Base-by-base conservation (phyloP, 2,888 invertebrate genomes). In the Monoplex corrugatus region DNA sequence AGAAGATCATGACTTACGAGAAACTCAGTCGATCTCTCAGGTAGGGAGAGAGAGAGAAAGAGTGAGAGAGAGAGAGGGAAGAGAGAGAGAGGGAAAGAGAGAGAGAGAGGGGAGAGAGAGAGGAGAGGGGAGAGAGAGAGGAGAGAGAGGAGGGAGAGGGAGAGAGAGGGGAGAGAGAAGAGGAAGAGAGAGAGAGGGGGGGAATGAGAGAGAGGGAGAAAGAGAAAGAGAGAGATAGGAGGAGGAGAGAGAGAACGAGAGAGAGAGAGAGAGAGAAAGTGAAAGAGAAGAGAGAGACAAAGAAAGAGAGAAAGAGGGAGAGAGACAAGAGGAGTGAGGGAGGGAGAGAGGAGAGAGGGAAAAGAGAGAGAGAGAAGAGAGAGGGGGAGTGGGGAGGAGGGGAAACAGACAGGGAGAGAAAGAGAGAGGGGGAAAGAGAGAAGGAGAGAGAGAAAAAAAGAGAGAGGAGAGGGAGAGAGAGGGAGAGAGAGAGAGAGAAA, bases 11-110 rank as follows among this genome's bases (percentile, higher is more conserved):
- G 98, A 98, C 98, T 78, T 98, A 98, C 95, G 98, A 98, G 96
- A 98, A 98, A 96, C 97, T 98, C 94, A 98, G 98, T 96, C 96
- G 98, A 91, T 98, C 98, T 32, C 98, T 98, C 98, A 97, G 98
- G 97, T 97, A 0, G 35, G 75, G 75, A 72, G 44, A 83, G 44
- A 83, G n/a, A 86, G 68, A 86, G 35, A 16, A 16, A 68, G 68
- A 38, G 43, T n/a, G 68, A 28, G 57, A 35, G 50, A 50, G 32
- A 35, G 57, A 78, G 78, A 50, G 38, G n/a, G 50, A 80, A 13
- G 72, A 72, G 72, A 72, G 72, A 72, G 72, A 72, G 72, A 72
- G 40, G 16, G 38, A 28, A 40, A 19, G n/a, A 23, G 57, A 38
- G 40, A 35, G 45, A 78, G 87, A 75, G 35, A 50, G 87, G 45